Conservation (phyloP, 2,888 invertebrate species). For the Sacculina carcini region DNA sequence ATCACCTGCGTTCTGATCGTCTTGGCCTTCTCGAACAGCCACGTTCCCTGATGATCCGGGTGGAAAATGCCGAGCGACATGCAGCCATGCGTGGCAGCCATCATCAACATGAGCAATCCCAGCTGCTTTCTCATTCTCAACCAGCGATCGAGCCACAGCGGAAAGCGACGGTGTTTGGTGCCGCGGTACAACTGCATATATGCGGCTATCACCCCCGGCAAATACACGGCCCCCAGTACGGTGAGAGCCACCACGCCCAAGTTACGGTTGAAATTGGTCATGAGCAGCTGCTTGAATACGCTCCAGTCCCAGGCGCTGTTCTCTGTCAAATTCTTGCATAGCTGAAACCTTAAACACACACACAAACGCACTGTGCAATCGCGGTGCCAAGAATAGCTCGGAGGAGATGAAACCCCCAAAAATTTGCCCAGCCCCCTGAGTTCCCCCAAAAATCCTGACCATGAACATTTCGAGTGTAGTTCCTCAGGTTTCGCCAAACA, state of each 20-base stretch:
- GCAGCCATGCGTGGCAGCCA: constrained; percentile 13
- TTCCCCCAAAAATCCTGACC: too few relatives aligned
- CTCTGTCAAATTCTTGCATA: constrained; percentile 10
- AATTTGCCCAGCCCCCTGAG: too few relatives aligned
- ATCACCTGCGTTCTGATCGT: constrained; percentile 8
- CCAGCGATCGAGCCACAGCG: constrained; percentile 14
- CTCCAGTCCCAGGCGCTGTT: constrained; percentile 10
- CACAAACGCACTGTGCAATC: too few relatives aligned
- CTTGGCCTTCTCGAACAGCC: constrained; percentile 12
- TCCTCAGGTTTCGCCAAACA: too few relatives aligned
- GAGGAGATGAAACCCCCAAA: too few relatives aligned
- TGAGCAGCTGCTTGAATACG: constrained; percentile 8
- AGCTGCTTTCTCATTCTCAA: constrained; percentile 15
- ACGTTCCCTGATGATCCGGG: constrained; percentile 9
- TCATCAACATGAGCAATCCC: constrained; percentile 13
- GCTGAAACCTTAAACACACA: constrained; percentile 14
- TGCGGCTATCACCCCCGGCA: constrained; percentile 13
- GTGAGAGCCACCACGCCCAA: constrained; percentile 11
- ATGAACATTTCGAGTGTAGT: too few relatives aligned
- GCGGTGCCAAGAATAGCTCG: too few relatives aligned
- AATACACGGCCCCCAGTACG: constrained; percentile 12
- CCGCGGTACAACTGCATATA: constrained; percentile 14
- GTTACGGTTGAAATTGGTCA: constrained; percentile 13
- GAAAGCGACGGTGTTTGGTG: constrained; percentile 14
- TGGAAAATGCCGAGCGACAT: constrained; percentile 11